Evolutionary conservation across 2,888 invertebrate genomes (phyloP).

Genomic region (Unio delphinus): DNA sequence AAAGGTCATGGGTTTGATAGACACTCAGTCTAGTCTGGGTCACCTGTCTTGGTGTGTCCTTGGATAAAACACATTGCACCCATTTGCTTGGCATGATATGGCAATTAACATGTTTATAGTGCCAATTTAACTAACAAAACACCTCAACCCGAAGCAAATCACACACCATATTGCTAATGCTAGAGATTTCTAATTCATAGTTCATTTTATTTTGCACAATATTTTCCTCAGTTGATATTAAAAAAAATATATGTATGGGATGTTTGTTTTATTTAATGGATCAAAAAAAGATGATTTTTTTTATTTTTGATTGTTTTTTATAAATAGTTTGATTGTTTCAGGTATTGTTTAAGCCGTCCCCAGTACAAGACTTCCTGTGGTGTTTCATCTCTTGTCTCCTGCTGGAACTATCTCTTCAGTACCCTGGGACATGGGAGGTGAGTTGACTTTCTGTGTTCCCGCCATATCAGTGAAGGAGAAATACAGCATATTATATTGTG

Average conservation of each 20-base stretch:
- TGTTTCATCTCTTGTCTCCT: constrained; percentile 65
- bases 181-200: not conserved
- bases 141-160: too few species aligned
- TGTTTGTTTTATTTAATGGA: not conserved
- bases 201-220: not conserved
- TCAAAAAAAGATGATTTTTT: too few species aligned
- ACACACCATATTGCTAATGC: too few species aligned
- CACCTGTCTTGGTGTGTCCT: too few species aligned
- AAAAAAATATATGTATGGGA: not conserved
- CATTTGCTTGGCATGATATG: too few species aligned
- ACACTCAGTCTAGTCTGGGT: too few species aligned
- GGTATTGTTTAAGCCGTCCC: constrained; percentile 67
- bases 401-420: constrained; percentile 67
- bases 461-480: not conserved
- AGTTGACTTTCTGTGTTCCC: constrained; percentile 5
- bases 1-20: too few species aligned
- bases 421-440: constrained; percentile 66
- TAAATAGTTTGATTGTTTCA: constrained; percentile 21
- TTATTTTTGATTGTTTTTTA: too few species aligned
- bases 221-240: not conserved
- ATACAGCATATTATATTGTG: not conserved
- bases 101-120: too few species aligned
- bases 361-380: constrained; percentile 68
- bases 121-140: too few species aligned
- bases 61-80: too few species aligned